Base-by-base conservation (phyloP, 2,797 vertebrate species). In the Clarias pachynema region DNA sequence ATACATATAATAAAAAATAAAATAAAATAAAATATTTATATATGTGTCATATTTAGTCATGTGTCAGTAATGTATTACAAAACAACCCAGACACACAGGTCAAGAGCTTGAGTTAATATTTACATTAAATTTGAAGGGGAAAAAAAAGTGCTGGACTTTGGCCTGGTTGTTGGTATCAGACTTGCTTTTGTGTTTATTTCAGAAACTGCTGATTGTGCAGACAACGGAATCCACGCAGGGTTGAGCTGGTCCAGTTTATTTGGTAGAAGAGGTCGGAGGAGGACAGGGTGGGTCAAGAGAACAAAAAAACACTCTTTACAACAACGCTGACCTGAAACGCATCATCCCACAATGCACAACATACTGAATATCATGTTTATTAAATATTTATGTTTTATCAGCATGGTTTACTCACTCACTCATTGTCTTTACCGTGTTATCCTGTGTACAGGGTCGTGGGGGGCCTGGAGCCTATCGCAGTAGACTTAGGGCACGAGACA, bases 51-150 rank as follows among this genome's bases (percentile, higher is more conserved):
- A 15, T 34, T 31, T 29, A 37, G 31, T 69, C 34, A 69, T 37
- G 31, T 69, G 68, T 40, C 16, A 69, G 3, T 24, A 44, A 5
- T 44, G 37, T 10, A 70, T 44, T 44, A 1, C 1, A 44, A 44
- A n/a, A 49, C 2, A 49, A 24, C 31, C 20, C 37, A 22, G 4
- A 5, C 22, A 72, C 14, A 14, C 0, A 72, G 69, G 1, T 14
- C 68, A 72, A 37, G 8, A 22, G 68, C 1, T 72, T 44, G 10
- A 72, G 69, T 72, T 72, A 72, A 72, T 72, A 72, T 72, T 72
- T 14, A 72, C 22, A n/a, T 72, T 12, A 72, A n/a, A 24, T 10
- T 44, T 72, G 16, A 68, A 31, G 20, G 34, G 8, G 2, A 18
- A 4, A 0, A 72, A 24, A 44, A 72, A 53, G 40, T 53, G 24